These are phyloP conservation scores for Polypterus senegalus DNA, from an alignment of 2,113 vertebrate species.

Conservation along the genomic window DNA sequence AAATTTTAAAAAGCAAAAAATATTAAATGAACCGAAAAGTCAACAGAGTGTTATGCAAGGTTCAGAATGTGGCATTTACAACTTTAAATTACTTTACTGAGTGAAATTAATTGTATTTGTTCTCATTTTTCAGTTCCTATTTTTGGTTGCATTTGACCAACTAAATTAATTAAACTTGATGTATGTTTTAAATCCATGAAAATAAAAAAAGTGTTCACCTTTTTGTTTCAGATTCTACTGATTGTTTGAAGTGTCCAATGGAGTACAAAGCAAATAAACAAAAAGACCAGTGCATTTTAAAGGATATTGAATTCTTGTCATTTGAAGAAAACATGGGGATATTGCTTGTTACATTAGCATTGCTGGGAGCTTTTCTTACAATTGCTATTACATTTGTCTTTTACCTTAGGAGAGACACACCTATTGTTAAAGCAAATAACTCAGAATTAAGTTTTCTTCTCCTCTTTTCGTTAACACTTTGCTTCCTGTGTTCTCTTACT, in stretches of 20 bases:
- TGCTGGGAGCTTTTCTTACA: background rate
- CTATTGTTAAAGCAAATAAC: constrained; percentile 6
- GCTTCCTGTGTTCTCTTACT: constrained; percentile 5
- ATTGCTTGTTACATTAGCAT: background rate
- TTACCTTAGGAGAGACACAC: background rate
- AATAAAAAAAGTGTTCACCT: no score
- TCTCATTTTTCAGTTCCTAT: no score
- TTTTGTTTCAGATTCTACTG: constrained; percentile 1
- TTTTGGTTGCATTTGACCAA: no score
- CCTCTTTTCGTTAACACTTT: background rate
- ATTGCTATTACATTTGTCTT: background rate
- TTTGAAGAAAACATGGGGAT: constrained; percentile 3
- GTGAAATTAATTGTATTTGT: no score
- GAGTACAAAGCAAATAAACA: background rate
- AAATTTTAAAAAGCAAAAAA: no score
- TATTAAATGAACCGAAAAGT: no score
- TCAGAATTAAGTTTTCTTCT: constrained; percentile 4
- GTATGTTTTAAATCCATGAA: no score
- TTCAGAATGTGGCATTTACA: no score
- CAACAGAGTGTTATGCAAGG: no score
- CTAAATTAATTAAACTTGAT: no score
- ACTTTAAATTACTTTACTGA: no score
- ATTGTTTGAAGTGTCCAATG: constrained; percentile 2
- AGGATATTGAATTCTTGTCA: constrained; percentile 2
- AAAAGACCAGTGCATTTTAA: constrained; percentile 2